Base-by-base conservation (phyloP, 2,888 invertebrate species). In the Ormia ochracea region DNA sequence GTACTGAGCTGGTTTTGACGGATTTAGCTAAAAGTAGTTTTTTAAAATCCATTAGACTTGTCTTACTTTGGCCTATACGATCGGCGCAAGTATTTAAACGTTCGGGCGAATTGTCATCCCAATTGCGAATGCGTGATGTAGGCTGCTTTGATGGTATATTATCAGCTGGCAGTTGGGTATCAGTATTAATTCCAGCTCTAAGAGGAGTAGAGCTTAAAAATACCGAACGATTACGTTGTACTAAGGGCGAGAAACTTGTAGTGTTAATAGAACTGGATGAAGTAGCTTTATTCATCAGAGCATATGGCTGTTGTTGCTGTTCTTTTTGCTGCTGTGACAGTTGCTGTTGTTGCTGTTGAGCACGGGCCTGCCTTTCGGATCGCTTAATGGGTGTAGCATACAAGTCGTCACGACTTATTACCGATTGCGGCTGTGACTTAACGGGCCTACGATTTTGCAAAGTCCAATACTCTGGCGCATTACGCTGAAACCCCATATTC, bases 41-140 rank as follows among this genome's bases (percentile, higher is more conserved):
- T 87, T 96, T 96, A 87, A 96, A 96, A 89, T 96, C 96, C 86
- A 95, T 91, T 78, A 96, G 91, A 1, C 95, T 95, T 0, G 96
- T 96, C 85, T 95, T 94, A 75, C 93, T 92, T 1, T 92, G 89
- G 0, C 93, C 93, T 84, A 92, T 91, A 81, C 93, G 91, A 87
- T 94, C 93, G 5, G 92, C 93, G 83, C 93, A 94, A 23, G 92
- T 92, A 83, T 86, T 91, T 85, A 76, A 89, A 73, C 84, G 87
- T 87, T 88, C 85, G 78, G 90, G 88, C 2, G 87, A 84, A 31
- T 86, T 85, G 19, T 85, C 84, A 73, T 79, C 84, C 86, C 88
- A 88, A 70, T 84, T 82, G 14, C 79, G 80, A 31, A 87, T 84
- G 23, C 86, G 86, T 14, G 85, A 58, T 41, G 82, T 81, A 1